phyloP scores from a whole-genome alignment of 2,113 vertebrate genomes.

The rabbit (Oryctolagus cuniculus) region mOryCun1.1 NC_091440.1:100262501-100263000 shows the following conservation, averaged over 20 bases:
- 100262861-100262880: background rate
- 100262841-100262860: background rate
- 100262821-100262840: background rate
- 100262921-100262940: background rate
- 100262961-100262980: background rate
- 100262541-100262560: background rate
- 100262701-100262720: background rate
- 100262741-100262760: background rate
- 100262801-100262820: background rate
- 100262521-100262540: background rate
- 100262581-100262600: background rate
- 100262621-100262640: background rate
- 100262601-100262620: background rate
- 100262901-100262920: background rate
- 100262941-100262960: background rate
- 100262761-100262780: background rate
- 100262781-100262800: background rate
- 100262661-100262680: background rate
- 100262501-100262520: background rate
- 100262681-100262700: background rate
- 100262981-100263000: background rate
- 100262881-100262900: no score
- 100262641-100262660: background rate
- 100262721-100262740: background rate
- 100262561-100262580: background rate